Evolutionary conservation across 2,797 vertebrate genomes (phyloP).

Genomic region (Rhinella marina): DNA sequence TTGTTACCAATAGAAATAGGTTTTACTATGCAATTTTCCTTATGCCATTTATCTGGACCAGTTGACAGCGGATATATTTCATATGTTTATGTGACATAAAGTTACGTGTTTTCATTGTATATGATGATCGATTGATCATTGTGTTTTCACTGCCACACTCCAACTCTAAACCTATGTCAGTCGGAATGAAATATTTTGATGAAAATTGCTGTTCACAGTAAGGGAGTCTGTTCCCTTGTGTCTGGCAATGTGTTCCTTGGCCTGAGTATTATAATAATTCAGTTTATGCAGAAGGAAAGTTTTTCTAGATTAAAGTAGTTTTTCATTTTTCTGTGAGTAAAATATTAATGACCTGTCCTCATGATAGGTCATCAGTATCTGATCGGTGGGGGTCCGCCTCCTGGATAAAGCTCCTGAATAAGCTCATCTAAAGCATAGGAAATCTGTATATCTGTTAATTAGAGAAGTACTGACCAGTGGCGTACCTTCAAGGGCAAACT

Average conservation of each 20-base stretch:
- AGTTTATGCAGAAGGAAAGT: neutral
- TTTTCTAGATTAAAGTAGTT: neutral
- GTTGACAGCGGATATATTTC: neutral
- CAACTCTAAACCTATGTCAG: neutral
- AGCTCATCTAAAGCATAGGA: neutral
- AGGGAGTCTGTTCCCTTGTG: neutral
- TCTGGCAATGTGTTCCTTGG: neutral
- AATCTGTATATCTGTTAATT: neutral
- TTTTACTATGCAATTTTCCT: neutral
- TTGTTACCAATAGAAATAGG: neutral
- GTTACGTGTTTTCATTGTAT: neutral
- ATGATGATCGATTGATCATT: neutral
- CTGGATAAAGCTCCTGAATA: no score
- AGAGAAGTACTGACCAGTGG: no score
- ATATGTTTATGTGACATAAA: neutral
- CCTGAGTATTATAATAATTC: neutral
- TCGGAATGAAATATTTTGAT: neutral
- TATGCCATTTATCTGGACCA: neutral
- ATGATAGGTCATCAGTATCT: no score
- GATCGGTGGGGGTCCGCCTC: no score
- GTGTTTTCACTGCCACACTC: neutral
- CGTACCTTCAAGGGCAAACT: no score
- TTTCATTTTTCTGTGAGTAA: no score
- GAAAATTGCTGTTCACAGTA: neutral
- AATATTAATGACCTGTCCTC: no score